These are phyloP conservation scores for Hydrolagus affinis DNA, from an alignment of 2,113 vertebrate genomes.

Conservation along the genomic window DNA sequence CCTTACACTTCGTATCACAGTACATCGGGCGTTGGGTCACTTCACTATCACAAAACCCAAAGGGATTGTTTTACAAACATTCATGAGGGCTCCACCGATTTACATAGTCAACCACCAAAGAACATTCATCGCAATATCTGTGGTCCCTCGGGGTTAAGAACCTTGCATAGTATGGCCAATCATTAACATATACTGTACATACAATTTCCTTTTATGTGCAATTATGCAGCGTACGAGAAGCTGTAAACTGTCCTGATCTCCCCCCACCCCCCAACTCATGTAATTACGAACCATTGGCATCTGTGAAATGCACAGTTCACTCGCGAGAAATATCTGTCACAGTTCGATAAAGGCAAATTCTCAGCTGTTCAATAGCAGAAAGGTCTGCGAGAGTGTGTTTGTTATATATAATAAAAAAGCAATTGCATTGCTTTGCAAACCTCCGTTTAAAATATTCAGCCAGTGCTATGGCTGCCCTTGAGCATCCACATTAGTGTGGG, in stretches of 20 bases:
- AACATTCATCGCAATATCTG: too few species aligned
- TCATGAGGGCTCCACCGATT: too few species aligned
- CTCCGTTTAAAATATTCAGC: background rate
- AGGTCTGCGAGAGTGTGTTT: background rate
- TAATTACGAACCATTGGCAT: background rate
- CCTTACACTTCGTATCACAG: too few species aligned
- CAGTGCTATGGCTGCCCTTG: background rate
- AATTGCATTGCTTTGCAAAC: background rate
- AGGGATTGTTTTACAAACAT: too few species aligned
- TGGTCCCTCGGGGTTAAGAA: too few species aligned
- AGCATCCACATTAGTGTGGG: background rate
- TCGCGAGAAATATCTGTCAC: background rate
- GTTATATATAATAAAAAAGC: background rate
- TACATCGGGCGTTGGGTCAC: too few species aligned
- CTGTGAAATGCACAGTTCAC: background rate
- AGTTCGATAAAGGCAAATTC: background rate
- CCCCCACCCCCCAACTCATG: too few species aligned
- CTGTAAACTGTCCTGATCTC: background rate
- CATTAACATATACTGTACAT: background rate
- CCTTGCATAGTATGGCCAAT: background rate
- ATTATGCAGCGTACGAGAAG: too few species aligned
- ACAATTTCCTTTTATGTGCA: background rate
- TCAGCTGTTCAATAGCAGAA: background rate
- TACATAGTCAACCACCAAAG: too few species aligned
- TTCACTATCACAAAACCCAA: too few species aligned